Base-by-base conservation (phyloP, 1,140 invertebrate species). In the Neomicropteryx cornuta region DNA sequence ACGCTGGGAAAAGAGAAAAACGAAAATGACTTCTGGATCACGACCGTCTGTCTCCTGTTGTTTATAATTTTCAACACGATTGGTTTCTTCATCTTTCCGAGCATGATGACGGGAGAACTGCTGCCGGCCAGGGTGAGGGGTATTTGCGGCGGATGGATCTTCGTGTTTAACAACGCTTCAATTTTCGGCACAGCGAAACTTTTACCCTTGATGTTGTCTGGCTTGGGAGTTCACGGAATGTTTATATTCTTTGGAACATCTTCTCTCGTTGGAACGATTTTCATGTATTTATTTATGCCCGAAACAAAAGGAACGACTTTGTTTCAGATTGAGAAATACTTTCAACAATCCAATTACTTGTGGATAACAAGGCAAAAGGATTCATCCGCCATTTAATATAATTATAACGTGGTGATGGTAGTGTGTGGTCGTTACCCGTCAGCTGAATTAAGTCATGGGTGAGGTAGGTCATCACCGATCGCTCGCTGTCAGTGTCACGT, bases 241-340 rank as follows among this genome's bases (percentile, higher is more conserved):
- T 83, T 83, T 49, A 60, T 66, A 3, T 55, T 82, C 10, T 90
- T 89, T 50, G 82, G 79, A 14, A 55, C 66, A 1, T 70, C 80
- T 4, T 76, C 82, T 1, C 38, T 74, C 2, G 47, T 83, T 3
- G 71, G 78, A 4, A 72, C 78, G 5, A 31, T 84, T 1, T 76
- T 88, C 23, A 61, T 84, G 38, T 83, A 73, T 44, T 59, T 87
- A 1, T 64, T 81, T 34, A 62, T 91, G 20, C 87, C 87, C 13
- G 87, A 92, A 68, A 90, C 87, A 0, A 89, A 85, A 55, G 79
- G 82, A 11, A 75, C 75, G 42, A 78, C 71, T 2, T 60, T 89
- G 36, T 73, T 83, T 39, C 78, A 91, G 65, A 87, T 90, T 40
- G 80, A 84, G 59, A 76, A 83, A 55, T 82, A 83, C 53, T 84